Percentiles rank a stretch among this genome's conserved stretches.
Evolutionary conservation across 1,140 invertebrate genomes (phyloP).

Genomic region (Proales similis): DNA sequence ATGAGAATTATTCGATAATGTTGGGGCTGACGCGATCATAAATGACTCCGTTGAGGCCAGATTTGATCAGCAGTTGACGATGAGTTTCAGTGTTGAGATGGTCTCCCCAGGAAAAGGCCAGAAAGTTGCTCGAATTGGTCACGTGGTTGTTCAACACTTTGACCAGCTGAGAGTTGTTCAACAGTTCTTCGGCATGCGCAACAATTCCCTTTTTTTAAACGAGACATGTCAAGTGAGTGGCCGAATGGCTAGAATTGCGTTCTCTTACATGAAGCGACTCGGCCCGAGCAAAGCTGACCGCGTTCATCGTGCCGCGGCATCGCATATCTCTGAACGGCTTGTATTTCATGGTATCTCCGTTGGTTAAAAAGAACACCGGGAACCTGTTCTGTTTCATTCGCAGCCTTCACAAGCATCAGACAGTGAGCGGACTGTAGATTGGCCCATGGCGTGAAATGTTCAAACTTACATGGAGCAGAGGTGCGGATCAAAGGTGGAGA

Average conservation of each 20-base stretch:
- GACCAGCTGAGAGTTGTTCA: conserved; percentile 17
- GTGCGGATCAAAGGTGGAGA: conserved; percentile 90
- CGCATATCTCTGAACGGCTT: conserved; percentile 31
- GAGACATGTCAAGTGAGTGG: neutral
- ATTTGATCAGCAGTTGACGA: conserved; percentile 12
- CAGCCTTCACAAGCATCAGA: conserved; percentile 5
- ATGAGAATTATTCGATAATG: no score
- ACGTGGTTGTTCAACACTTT: conserved; percentile 18
- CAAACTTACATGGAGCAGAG: conserved; percentile 43
- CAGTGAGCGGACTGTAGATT: neutral
- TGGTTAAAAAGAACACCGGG: conserved; percentile 36
- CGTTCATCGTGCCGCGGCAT: conserved; percentile 7
- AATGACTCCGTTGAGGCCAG: conserved; percentile 31
- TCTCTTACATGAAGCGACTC: conserved; percentile 12
- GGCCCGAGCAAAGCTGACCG: conserved; percentile 25
- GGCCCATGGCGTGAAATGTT: no score
- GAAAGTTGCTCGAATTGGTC: conserved; percentile 15
- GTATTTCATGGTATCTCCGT: conserved; percentile 33
- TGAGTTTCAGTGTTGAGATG: conserved; percentile 18
- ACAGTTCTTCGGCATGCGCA: conserved; percentile 30
- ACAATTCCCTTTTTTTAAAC: conserved; percentile 9
- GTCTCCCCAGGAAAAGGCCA: conserved; percentile 34
- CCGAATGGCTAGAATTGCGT: neutral
- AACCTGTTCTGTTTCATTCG: conserved; percentile 35
- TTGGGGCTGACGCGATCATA: no score